These are phyloP conservation scores for Aplocera efformata DNA, from an alignment of 2,888 invertebrate species.

Conservation along the genomic window DNA sequence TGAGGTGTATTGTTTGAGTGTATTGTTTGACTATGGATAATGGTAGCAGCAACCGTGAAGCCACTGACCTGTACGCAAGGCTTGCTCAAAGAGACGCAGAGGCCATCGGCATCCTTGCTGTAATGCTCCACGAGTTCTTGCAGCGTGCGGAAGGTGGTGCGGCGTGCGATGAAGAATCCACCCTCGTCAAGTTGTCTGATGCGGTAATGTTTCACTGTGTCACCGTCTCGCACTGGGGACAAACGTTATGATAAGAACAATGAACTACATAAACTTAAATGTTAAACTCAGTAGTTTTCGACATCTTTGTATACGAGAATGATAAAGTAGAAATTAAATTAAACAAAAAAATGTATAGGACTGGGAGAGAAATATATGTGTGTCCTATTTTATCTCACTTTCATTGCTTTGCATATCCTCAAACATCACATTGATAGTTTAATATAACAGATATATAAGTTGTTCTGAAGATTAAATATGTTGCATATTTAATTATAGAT, in stretches of 20 bases:
- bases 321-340: too few relatives aligned
- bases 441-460: too few relatives aligned
- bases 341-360: too few relatives aligned
- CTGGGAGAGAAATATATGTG: too few relatives aligned
- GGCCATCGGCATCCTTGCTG: constrained; percentile 97
- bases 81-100: constrained; percentile 97
- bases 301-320: too few relatives aligned
- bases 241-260: constrained; percentile 14
- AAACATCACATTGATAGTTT: too few relatives aligned
- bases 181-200: constrained; percentile 99
- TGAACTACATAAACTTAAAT: too few relatives aligned
- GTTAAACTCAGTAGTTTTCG: too few relatives aligned
- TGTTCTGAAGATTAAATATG: too few relatives aligned
- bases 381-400: too few relatives aligned
- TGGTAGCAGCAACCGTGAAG: constrained; percentile 12
- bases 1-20: constrained; percentile 7
- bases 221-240: constrained; percentile 96
- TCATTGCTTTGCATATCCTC: too few relatives aligned
- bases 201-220: constrained; percentile 99
- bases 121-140: constrained; percentile 99
- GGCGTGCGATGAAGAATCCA: constrained; percentile 98
- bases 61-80: constrained; percentile 92
- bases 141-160: constrained; percentile 97
- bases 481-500: too few relatives aligned
- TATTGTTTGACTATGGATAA: constrained; percentile 9